Conservation (phyloP, 2,113 vertebrate genomes). For the Cephalopholis sonnerati region DNA sequence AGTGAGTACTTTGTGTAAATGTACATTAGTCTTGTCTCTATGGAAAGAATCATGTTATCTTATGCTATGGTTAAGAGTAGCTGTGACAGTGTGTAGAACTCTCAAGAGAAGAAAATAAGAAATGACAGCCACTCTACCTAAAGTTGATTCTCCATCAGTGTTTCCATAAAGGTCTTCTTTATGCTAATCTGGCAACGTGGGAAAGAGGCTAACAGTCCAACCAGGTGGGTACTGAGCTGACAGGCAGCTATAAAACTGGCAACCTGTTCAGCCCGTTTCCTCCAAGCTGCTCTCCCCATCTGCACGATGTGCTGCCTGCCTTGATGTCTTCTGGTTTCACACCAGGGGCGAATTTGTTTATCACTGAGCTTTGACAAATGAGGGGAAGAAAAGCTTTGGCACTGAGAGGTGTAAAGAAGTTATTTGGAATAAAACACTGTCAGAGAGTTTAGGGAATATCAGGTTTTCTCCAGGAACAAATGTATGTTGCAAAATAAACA, state of each 20-base stretch:
- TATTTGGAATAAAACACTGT: neutral
- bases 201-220: conserved; percentile 31
- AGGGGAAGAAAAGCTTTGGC: conserved; percentile 25
- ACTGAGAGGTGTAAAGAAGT: neutral
- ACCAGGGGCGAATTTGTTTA: conserved; percentile 29
- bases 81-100: neutral
- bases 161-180: neutral
- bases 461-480: neutral
- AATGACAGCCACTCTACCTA: neutral
- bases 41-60: neutral
- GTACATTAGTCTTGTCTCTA: neutral
- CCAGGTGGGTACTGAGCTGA: conserved; percentile 52
- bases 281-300: conserved; percentile 60
- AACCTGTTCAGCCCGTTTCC: conserved; percentile 49
- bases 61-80: neutral
- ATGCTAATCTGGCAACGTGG: conserved; percentile 17
- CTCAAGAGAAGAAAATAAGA: neutral
- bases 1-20: no score
- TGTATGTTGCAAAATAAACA: neutral
- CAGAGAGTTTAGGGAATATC: neutral
- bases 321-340: conserved; percentile 41
- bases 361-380: conserved; percentile 61
- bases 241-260: conserved; percentile 52
- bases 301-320: conserved; percentile 52
- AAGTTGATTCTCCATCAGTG: neutral